A percentile compares a stretch with the other conserved stretches of the same genome.
Conservation (phyloP, 2,888 invertebrate species). For the Diplazon laetatorius region DNA sequence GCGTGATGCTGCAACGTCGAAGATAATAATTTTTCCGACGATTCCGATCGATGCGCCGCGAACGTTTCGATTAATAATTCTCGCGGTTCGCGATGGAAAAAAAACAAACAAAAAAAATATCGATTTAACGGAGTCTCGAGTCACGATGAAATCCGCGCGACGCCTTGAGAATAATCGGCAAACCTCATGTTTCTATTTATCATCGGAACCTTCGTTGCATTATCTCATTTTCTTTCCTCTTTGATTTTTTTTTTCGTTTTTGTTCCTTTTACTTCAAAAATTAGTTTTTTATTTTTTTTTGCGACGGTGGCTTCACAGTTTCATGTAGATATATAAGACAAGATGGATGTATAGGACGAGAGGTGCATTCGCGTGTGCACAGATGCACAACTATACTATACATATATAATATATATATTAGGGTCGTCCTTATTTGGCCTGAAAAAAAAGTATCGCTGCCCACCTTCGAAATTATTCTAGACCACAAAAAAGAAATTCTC, state of each 20-base stretch:
- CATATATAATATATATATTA: no score
- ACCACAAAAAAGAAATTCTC: no score
- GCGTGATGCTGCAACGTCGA: neutral
- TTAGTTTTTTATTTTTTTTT: neutral
- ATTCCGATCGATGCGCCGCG: neutral
- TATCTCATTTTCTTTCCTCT: conserved; percentile 16
- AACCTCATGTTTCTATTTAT: conserved; percentile 31
- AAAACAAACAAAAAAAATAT: neutral
- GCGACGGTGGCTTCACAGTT: neutral
- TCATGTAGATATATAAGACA: neutral
- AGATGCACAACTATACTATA: no score
- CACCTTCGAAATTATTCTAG: no score
- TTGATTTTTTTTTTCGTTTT: no score
- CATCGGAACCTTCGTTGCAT: neutral
- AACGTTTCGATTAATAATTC: conserved; percentile 12
- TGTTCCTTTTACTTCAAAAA: no score
- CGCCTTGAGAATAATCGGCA: conserved; percentile 4
- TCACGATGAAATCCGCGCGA: conserved; percentile 21
- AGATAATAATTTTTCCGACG: neutral
- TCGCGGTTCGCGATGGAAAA: neutral
- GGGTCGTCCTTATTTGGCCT: no score
- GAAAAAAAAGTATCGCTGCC: no score
- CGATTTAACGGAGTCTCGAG: neutral
- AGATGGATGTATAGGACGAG: conserved; percentile 1
- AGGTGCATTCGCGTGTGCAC: conserved; percentile 15